These are phyloP conservation scores for Aromia moschata DNA, from an alignment of 2,888 invertebrate genomes.

Conservation along the genomic window DNA sequence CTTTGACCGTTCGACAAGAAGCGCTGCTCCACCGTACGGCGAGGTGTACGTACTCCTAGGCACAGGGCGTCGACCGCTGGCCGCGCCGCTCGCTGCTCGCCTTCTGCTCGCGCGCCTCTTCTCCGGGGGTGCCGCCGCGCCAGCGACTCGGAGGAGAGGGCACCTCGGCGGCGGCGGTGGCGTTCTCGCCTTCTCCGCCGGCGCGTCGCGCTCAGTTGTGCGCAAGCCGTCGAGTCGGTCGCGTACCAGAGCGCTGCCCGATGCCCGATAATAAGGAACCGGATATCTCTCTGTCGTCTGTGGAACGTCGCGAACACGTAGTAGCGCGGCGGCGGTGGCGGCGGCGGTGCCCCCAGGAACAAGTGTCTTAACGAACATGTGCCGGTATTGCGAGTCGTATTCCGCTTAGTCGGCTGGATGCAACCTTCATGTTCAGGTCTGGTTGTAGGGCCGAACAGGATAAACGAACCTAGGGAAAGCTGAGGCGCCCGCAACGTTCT, in stretches of 20 bases:
- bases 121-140: constrained; percentile 20
- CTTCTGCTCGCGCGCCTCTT: too few species aligned
- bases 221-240: constrained; percentile 37
- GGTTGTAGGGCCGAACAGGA: constrained; percentile 13
- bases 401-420: constrained; percentile 8
- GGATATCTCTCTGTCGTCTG: constrained; percentile 15
- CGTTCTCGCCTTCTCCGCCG: constrained; percentile 15
- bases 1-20: constrained; percentile 38
- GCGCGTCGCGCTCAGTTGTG: constrained; percentile 40
- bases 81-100: constrained; percentile 28
- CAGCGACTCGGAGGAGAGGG: constrained; percentile 28
- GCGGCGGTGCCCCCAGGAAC: constrained; percentile 16
- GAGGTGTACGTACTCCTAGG: constrained; percentile 23
- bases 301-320: constrained; percentile 22
- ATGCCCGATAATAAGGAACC: constrained; percentile 18
- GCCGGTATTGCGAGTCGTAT: constrained; percentile 11
- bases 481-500: constrained; percentile 8
- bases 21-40: constrained; percentile 25
- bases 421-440: constrained; percentile 13
- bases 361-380: constrained; percentile 23
- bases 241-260: too few species aligned
- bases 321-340: constrained; percentile 11
- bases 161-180: constrained; percentile 13
- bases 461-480: constrained; percentile 1
- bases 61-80: constrained; percentile 40